Base-by-base conservation (phyloP, 2,888 invertebrate species). In the Sarcophaga carnaria region DNA sequence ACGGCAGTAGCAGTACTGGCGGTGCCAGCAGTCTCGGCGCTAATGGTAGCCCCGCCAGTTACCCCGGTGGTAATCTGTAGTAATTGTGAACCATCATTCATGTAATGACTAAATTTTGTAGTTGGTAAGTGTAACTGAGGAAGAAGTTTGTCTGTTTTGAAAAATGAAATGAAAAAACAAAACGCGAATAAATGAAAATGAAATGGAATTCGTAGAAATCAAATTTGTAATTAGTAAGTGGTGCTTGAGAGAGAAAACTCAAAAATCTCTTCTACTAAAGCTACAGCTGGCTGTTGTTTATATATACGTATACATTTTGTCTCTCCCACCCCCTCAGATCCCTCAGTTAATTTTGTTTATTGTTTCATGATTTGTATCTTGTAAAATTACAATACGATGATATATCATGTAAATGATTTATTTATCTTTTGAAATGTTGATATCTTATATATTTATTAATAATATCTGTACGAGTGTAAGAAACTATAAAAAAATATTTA, bases 231-330 rank as follows among this genome's bases (percentile, higher is more conserved):
- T 60, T 70, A 63, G 63, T 76, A 85, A 83, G 84, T 87, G 87
- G 87, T 87, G 87, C 87, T 87, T 84, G 59, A 83, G 80, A 80
- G 77, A 80, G 74, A 78, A 83, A 74, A 72, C 70, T 75, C 54
- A 79, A 78, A 82, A 77, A 76, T 76, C 80, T 79, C 80, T 66
- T 84, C 25, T 66, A 85, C 81, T 79, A 87, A 78, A 84, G 84
- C 87, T 87, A 79, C 87, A 87, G 87, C 87, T 84, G 87, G 87
- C 87, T 87, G 87, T 87, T 87, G 84, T 84, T 77, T 82, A 81
- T 82, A 81, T 82, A 81, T 82, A 84, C 67, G 80, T 85, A 60
- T 85, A 80, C 25, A 72, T 67, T 77, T 64, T 79, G 54, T 67
- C 22, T 79, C 37, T 25, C 11, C 8, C 27, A 20, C 37, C 72